A percentile compares a stretch with the other conserved stretches of the same genome.
phyloP scores from a whole-genome alignment of 2,113 vertebrate species.

The Echinops telfairi region DNA sequence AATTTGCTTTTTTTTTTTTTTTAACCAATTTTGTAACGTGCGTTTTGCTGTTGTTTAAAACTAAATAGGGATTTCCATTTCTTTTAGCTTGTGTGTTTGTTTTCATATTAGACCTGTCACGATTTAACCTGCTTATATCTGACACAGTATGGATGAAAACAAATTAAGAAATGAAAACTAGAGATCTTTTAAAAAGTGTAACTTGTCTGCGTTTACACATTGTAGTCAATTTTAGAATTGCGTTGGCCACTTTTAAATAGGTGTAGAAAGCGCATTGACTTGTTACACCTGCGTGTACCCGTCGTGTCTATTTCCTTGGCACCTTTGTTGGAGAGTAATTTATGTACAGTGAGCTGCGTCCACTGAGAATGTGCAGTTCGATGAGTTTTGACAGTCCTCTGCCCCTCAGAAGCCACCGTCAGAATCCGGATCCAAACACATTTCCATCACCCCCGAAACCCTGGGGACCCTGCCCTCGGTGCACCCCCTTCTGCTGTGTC shows the following conservation, averaged over 20 bases:
- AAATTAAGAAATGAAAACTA: background rate
- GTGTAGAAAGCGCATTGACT: background rate
- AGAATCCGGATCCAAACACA: background rate
- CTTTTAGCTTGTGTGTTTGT: background rate
- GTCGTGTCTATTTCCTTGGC: background rate
- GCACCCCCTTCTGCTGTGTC: background rate
- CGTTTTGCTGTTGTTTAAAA: background rate
- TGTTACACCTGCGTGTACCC: background rate
- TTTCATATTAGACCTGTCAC: conserved; percentile 51
- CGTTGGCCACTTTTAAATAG: background rate
- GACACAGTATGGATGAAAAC: conserved; percentile 26
- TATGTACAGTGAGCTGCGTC: background rate
- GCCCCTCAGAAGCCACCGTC: background rate
- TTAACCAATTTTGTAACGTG: background rate
- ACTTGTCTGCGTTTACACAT: background rate
- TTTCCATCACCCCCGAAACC: background rate
- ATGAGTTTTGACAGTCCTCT: background rate
- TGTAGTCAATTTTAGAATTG: conserved; percentile 14
- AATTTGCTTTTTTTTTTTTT: too few species aligned
- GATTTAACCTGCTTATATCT: conserved; percentile 35
- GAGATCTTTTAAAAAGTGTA: background rate
- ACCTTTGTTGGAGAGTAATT: background rate
- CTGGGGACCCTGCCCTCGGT: background rate
- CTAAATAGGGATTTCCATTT: background rate
- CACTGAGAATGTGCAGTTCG: background rate